Base-by-base conservation (phyloP, 2,888 invertebrate genomes). In the Drosophila kanekoi region DNA sequence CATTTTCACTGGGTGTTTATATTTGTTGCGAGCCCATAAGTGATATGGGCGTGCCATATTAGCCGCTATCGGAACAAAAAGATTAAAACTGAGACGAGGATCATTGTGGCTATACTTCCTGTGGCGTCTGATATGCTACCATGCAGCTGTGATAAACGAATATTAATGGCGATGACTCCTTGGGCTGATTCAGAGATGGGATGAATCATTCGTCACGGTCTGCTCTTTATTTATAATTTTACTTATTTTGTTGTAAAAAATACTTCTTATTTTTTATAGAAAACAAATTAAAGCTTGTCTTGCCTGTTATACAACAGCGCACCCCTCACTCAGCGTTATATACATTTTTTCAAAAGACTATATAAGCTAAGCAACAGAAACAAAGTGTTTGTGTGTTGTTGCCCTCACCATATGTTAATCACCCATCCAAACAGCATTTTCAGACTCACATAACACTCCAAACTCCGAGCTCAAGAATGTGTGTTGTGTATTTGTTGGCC, bases 341-440 rank as follows among this genome's bases (percentile, higher is more conserved):
- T 51, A 61, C 61, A 62, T 49, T 43, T 63, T 63, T 52, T 33
- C 44, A 23, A 33, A 10, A 54, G 44, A 66, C n/a, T 10, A 11
- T 9, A 14, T n/a, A 49, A 18, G 37, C 38, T 35, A 43, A 13
- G 28, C 44, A 54, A 32, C 41, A 54, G 38, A 53, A 71, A 58
- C 51, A 61, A 57, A 67, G 43, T 57, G 67, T 63, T 56, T 67
- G 35, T 16, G 35, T 53, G 51, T 61, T 53, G 47, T 61, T 44
- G 62, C 63, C 70, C 63, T 72, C 65, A 23, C 71, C 73, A 77
- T 81, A 87, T 89, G 85, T 79, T 85, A 89, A 85, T 87, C 77
- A 85, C 54, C 72, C 74, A 72, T 85, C 67, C 72, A 81, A 81
- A 81, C 64, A 79, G 60, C 14, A 77, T 40, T 81, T 87, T 66